Evolutionary conservation across 2,113 vertebrate genomes (phyloP).

Genomic region (Gulo gulo): DNA sequence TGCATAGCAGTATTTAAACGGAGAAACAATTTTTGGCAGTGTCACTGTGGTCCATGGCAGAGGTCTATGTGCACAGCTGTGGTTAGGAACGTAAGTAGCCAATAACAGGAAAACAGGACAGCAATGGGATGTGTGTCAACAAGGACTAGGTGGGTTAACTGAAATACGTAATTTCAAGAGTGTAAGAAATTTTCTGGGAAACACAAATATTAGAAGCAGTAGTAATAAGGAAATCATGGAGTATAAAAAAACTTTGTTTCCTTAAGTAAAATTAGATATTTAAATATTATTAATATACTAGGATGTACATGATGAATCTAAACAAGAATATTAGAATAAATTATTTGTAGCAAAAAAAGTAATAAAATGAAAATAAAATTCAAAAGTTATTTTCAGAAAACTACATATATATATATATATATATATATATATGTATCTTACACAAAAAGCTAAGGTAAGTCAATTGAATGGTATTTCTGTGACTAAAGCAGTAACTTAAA

Average conservation of each 20-base stretch:
- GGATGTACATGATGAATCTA: neutral
- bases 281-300: neutral
- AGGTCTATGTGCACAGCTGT: neutral
- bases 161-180: too few relatives aligned
- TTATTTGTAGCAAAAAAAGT: neutral
- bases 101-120: too few relatives aligned
- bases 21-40: neutral
- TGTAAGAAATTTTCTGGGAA: too few relatives aligned
- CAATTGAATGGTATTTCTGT: neutral
- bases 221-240: neutral
- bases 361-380: too few relatives aligned
- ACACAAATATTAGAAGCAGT: too few relatives aligned
- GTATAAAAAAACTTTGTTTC: neutral
- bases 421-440: too few relatives aligned
- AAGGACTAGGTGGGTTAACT: neutral
- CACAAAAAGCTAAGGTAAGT: neutral
- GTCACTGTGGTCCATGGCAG: neutral
- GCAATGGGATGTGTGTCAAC: neutral
- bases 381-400: too few relatives aligned
- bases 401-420: too few relatives aligned
- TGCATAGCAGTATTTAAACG: neutral
- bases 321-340: neutral
- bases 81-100: too few relatives aligned
- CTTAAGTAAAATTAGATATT: neutral
- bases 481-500: neutral